A percentile compares a stretch with the other conserved stretches of the same genome.
Evolutionary conservation across 2,113 vertebrate species (phyloP).

Genomic region (Prolemur simus): DNA sequence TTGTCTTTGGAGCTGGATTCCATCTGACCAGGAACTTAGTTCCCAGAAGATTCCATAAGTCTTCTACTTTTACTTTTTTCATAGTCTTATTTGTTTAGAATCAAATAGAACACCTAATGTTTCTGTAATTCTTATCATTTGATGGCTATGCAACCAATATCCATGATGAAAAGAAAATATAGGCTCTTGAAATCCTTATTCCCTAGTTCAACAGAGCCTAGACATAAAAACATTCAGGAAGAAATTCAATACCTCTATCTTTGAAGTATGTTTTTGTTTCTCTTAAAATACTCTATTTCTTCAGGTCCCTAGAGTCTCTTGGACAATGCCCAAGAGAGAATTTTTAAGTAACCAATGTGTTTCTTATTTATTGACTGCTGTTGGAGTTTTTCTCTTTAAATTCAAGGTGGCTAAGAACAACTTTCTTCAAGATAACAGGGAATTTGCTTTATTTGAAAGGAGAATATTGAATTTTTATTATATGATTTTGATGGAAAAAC

Average conservation of each 20-base stretch:
- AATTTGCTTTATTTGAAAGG: conserved; percentile 70
- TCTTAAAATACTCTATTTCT: conserved; percentile 72
- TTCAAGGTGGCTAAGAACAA: conserved; percentile 66
- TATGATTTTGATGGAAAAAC: conserved; percentile 53
- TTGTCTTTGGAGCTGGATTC: background rate
- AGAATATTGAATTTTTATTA: conserved; percentile 59
- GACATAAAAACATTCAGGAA: conserved; percentile 60
- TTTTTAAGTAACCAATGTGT: conserved; percentile 67
- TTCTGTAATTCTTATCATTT: conserved; percentile 43
- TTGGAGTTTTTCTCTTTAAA: conserved; percentile 72
- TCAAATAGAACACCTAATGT: background rate
- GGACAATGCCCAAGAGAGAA: conserved; percentile 70
- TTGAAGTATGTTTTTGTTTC: conserved; percentile 67
- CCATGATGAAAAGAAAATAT: background rate
- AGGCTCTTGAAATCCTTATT: conserved; percentile 51
- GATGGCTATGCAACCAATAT: conserved; percentile 41
- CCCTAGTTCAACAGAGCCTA: conserved; percentile 41
- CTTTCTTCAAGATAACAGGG: conserved; percentile 62
- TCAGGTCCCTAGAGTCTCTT: conserved; percentile 46
- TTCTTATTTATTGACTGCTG: conserved; percentile 74
- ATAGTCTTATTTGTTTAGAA: background rate
- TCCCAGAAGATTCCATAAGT: background rate
- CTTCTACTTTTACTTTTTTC: background rate
- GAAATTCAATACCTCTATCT: conserved; percentile 60
- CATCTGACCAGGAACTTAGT: background rate